Percentiles rank a stretch among this genome's conserved stretches.
Conservation (phyloP, 2,888 invertebrate species). For the Drosophila monieri region DNA sequence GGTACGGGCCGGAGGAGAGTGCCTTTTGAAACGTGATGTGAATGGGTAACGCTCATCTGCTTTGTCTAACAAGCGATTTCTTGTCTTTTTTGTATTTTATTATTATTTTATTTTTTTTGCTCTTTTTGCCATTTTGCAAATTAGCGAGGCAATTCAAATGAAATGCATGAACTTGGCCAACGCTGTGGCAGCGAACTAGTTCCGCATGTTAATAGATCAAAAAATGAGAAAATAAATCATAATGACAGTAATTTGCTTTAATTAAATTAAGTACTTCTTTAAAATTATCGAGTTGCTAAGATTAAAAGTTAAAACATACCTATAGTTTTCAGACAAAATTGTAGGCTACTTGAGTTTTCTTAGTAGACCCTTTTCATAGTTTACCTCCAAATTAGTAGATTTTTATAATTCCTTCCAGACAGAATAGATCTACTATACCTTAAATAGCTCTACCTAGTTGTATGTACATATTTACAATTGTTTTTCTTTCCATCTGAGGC, state of each 20-base stretch:
- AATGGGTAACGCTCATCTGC: conserved; percentile 49
- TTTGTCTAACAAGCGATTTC: conserved; percentile 31
- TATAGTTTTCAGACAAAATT: neutral
- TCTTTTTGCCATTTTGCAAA: conserved; percentile 34
- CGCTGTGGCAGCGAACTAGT: conserved; percentile 16
- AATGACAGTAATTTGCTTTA: conserved; percentile 11
- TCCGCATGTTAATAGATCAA: conserved; percentile 20
- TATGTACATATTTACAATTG: neutral
- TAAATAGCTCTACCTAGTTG: neutral
- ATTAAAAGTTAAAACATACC: neutral
- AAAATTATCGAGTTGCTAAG: neutral
- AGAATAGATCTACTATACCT: neutral
- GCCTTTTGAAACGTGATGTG: conserved; percentile 45
- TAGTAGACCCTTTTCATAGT: too few species aligned
- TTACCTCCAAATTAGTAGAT: too few species aligned
- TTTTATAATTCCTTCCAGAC: too few species aligned
- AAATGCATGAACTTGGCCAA: conserved; percentile 33
- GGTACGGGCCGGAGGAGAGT: neutral
- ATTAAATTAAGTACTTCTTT: neutral
- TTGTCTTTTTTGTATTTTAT: conserved; percentile 6
- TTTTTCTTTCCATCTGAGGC: neutral
- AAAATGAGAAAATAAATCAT: neutral
- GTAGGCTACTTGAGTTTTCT: neutral
- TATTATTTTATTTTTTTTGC: neutral
- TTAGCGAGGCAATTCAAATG: conserved; percentile 47